Evolutionary conservation across 2,797 vertebrate species (phyloP).

Genomic region (Odontamblyopus rebecca): DNA sequence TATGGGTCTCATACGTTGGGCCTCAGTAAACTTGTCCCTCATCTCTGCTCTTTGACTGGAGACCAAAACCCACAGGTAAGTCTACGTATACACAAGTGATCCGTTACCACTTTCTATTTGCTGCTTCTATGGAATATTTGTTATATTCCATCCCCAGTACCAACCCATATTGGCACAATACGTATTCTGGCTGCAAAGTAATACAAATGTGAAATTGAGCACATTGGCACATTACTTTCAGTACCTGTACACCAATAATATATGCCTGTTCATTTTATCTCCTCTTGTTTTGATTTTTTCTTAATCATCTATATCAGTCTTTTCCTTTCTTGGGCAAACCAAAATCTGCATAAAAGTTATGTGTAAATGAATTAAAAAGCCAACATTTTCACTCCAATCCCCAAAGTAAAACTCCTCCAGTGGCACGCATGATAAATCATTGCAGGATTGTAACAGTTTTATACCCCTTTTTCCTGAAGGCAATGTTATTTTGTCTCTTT

Average conservation of each 20-base stretch:
- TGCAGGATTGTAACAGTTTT: neutral
- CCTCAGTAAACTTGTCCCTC: slow-evolving; percentile 92
- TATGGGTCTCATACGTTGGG: slow-evolving; percentile 85
- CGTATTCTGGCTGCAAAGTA: neutral
- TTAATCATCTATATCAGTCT: too few species aligned
- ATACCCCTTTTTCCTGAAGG: neutral
- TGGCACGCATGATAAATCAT: neutral
- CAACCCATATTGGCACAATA: neutral
- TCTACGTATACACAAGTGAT: neutral
- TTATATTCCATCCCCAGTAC: neutral
- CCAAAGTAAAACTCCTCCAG: neutral
- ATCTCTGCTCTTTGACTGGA: slow-evolving; percentile 86
- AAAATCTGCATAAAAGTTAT: neutral
- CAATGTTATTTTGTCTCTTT: neutral
- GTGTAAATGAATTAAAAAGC: neutral
- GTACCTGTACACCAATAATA: neutral
- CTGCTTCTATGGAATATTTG: too few species aligned
- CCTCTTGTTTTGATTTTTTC: neutral
- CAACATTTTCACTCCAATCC: neutral
- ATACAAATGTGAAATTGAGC: neutral
- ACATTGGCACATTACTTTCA: neutral
- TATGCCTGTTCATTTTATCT: neutral
- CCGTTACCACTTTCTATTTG: neutral
- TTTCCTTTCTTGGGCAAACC: neutral
- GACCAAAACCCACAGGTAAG: slow-evolving; percentile 94